Base-by-base conservation (phyloP, 1,140 invertebrate species). In the Holotrichia oblita region DNA sequence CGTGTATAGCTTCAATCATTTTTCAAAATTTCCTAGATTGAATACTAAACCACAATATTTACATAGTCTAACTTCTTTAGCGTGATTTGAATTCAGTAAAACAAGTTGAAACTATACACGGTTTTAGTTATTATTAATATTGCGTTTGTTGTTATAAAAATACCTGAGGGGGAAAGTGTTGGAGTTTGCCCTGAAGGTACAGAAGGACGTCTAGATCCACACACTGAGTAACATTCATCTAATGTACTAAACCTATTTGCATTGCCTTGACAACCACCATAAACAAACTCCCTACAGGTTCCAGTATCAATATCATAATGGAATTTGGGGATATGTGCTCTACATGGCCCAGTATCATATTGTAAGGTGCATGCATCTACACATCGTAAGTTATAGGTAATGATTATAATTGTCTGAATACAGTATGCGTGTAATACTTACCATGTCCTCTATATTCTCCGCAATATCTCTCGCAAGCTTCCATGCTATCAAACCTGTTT, bases 241-340 rank as follows among this genome's bases (percentile, higher is more conserved):
- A 89, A 86, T 20, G 91, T 90, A 76, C 88, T 90, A 87, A 97
- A 97, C 82, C 94, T 92, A 86, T 98, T 98, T 24, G 90, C 92
- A 82, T 95, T 97, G 72, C 96, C 97, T 48, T 91, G 91, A 86
- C 96, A 97, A 79, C 97, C 97, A 69, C 93, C 92, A 84, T 95
- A 98, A 10, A 87, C 88, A 87, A 98, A 98, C 81, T 90, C 87
- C 59, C 89, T 89, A 86, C 93, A 96, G 81, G 84, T 87, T 80
- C 87, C 87, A n/a, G 73, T 85, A 42, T 73, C 80, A 34, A 83
- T 79, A 81, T 96, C 91, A 84, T 91, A 97, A 87, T 90, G 95
- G 85, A 91, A 94, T 87, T 94, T 94, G 2, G 85, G 83, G 80
- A 92, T 90, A 24, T 86, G 85, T 0, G 85, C 90, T 40, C 87